These are phyloP conservation scores for Bucco capensis DNA, from an alignment of 2,113 vertebrate genomes.

Conservation along the genomic window DNA sequence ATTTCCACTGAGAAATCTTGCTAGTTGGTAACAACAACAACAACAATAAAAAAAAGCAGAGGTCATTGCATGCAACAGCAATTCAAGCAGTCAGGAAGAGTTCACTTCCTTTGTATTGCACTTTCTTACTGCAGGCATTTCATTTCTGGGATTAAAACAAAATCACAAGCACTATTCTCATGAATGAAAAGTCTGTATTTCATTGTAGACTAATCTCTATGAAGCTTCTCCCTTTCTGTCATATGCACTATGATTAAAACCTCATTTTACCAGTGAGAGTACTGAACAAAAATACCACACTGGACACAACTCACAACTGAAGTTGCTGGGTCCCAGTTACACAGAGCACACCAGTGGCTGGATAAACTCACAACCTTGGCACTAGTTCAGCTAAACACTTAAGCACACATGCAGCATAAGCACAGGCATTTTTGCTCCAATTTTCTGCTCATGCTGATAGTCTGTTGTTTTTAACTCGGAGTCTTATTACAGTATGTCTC, in stretches of 20 bases:
- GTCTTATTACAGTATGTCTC: neutral
- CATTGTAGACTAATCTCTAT: neutral
- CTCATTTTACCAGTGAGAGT: neutral
- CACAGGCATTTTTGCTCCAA: neutral
- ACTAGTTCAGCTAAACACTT: neutral
- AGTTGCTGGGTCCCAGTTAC: neutral
- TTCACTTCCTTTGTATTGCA: neutral
- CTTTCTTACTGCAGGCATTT: neutral
- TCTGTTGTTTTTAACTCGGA: neutral
- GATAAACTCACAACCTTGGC: neutral
- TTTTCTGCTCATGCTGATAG: neutral
- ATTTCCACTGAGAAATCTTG: constrained; percentile 29
- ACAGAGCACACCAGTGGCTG: neutral
- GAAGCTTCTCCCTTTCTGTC: neutral
- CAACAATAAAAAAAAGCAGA: neutral
- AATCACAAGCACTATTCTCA: neutral
- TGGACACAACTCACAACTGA: neutral
- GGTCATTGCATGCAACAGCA: neutral
- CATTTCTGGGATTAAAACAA: neutral
- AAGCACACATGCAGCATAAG: neutral
- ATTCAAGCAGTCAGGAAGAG: neutral
- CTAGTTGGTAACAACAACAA: neutral
- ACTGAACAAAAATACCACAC: neutral
- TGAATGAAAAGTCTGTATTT: constrained; percentile 17
- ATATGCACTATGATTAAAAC: neutral